Conservation (phyloP, 2,797 vertebrate species). For the Thunnus albacares region DNA sequence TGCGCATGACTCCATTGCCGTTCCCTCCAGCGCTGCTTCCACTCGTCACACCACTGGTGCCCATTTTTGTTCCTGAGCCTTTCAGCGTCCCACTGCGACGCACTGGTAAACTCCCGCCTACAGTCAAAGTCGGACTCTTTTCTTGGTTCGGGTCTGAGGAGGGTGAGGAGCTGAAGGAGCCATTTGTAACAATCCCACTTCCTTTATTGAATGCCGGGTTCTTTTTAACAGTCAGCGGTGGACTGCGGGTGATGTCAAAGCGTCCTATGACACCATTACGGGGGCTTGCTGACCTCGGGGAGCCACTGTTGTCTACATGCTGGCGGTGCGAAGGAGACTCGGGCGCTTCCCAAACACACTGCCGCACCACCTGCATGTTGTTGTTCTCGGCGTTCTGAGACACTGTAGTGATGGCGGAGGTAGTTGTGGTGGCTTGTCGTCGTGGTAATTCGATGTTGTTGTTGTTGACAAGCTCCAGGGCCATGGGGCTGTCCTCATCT, state of each 20-base stretch:
- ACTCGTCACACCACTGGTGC: constrained; percentile 90
- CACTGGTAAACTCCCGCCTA: constrained; percentile 83
- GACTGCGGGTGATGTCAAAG: constrained; percentile 91
- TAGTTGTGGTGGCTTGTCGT: constrained; percentile 71
- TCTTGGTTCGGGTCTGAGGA: constrained; percentile 87
- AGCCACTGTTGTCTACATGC: constrained; percentile 87
- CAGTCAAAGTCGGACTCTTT: constrained; percentile 87
- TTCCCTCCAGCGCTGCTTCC: constrained; percentile 77
- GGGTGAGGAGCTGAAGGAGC: constrained; percentile 94
- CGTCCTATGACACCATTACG: constrained; percentile 86
- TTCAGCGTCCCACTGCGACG: constrained; percentile 90
- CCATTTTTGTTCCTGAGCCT: constrained; percentile 94
- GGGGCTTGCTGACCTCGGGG: constrained; percentile 90
- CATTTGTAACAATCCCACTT: constrained; percentile 97
- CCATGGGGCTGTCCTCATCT: constrained; percentile 84
- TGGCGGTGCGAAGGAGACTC: constrained; percentile 89
- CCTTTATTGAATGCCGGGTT: constrained; percentile 97
- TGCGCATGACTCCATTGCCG: constrained; percentile 79
- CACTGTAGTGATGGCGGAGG: constrained; percentile 53
- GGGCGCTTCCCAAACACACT: constrained; percentile 92
- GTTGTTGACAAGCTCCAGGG: constrained; percentile 89
- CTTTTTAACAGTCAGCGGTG: constrained; percentile 93
- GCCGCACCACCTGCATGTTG: constrained; percentile 86
- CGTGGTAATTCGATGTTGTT: constrained; percentile 91
- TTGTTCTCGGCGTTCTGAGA: constrained; percentile 94